phyloP scores from a whole-genome alignment of 2,888 invertebrate genomes.

The Polyommatus iphigenia region DNA sequence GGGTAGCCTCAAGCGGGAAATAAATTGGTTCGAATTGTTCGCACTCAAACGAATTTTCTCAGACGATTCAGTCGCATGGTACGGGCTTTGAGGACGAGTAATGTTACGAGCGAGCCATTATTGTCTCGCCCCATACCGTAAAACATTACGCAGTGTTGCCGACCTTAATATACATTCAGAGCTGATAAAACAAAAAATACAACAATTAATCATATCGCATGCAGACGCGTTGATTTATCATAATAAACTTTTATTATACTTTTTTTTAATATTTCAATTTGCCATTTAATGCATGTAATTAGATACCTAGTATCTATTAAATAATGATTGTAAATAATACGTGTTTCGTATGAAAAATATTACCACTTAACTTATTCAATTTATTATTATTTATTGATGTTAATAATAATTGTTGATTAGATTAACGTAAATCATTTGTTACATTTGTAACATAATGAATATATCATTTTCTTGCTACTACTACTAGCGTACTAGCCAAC shows the following conservation, averaged over 20 bases:
- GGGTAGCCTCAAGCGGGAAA: conserved; percentile 18
- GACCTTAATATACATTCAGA: conserved; percentile 62
- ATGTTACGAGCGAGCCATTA: conserved; percentile 81
- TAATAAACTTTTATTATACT: conserved; percentile 12
- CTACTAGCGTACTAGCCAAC: no score
- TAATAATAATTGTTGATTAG: neutral
- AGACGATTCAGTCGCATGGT: conserved; percentile 60
- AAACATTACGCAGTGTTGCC: conserved; percentile 77
- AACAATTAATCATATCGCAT: conserved; percentile 15
- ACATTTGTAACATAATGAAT: neutral
- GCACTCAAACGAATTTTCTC: conserved; percentile 47
- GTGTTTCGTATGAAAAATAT: neutral
- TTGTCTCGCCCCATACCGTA: conserved; percentile 81
- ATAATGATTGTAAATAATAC: neutral
- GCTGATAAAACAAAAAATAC: conserved; percentile 56
- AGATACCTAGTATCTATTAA: conserved; percentile 5
- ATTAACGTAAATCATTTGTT: neutral
- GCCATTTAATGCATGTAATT: conserved; percentile 19
- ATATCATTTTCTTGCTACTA: no score
- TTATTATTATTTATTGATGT: neutral
- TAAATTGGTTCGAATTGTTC: conserved; percentile 39
- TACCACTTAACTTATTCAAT: neutral
- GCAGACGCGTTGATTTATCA: conserved; percentile 9
- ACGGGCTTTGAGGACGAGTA: conserved; percentile 74
- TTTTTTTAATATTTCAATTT: conserved; percentile 17